Evolutionary conservation across 2,797 vertebrate genomes (phyloP), one percentile per base, ranked within the genome.

Genomic region (Ataeniobius toweri): DNA sequence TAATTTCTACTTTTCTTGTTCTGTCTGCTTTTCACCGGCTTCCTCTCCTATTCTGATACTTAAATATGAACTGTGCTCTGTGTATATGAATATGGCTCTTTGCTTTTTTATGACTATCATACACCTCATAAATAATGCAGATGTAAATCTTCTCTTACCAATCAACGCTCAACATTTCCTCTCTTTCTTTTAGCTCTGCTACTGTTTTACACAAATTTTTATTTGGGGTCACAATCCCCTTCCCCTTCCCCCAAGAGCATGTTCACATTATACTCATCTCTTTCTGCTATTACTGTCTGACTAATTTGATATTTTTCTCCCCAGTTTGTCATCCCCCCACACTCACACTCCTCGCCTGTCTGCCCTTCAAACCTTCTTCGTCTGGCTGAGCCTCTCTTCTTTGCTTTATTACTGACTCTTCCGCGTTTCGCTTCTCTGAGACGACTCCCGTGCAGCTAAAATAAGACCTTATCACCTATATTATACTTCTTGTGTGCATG

Each of bases 361-460:
- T 94, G 95, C 93, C 96, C 96, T 95, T 95, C 95, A 95, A 94
- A 93, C 96, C 97, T 96, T 96, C 91, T 82, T 96, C 95, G 96
- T 95, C 91, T 94, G 95, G 93, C 93, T 92, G 89, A 95, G 95
- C 93, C 94, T 96, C 91, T 93, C 96, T 97, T 96, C 96, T 96
- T 96, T 96, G 96, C 96, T 96, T 98, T 96, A 98, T 98, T 98
- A 98, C 96, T 78, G 94, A 95, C 96, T 96, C 94, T 93, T 97
- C 96, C 97, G 95, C 95, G 96, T 96, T 97, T 97, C 96, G 96
- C 97, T 97, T 97, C 90, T 95, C 93, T 72, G 94, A 94, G 96
- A 94, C 93, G 95, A 95, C 87, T 85, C 76, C 86, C 95, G 92
- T 95, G 93, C 75, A 85, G 80, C 86, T 88, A 89, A 84, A 41